Evolutionary conservation across 2,797 vertebrate genomes (phyloP), one percentile per base, ranked within the genome.

Genomic region (Buphagus erythrorhynchus): DNA sequence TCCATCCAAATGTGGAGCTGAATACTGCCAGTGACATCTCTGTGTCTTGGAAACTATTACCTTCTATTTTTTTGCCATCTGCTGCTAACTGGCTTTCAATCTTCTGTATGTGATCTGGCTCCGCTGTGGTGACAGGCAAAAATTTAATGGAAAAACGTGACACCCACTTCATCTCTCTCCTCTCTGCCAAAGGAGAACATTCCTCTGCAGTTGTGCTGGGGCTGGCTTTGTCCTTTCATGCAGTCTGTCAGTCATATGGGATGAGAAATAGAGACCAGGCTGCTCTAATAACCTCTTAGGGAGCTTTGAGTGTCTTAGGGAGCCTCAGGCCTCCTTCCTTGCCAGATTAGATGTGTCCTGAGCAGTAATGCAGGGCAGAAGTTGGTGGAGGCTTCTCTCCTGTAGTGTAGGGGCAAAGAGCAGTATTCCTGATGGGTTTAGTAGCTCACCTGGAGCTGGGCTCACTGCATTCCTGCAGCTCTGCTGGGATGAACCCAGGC

Each of bases 141-240:
- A 93, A 83, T 83, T 68, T 85, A 73, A 71, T 92, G 83, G 83
- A 82, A 93, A 82, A 95, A 95, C 49, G 33, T 90, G 93, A 62
- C 88, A 93, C 82, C 55, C 82, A 68, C 75, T 95, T 95, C 26
- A 78, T 96, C 80, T 90, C 54, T 84, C 79, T 65, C 59, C 33
- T 81, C 54, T 76, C 18, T 93, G 92, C 68, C 78, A 83, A 83
- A 81, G 59, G 38, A 65, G 57, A 87, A 26, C 43, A 43, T 75
- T 89, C 22, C 54, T 45, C 52, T 94, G 68, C 49, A 61, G 57
- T 59, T 5, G 5, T 1, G 2, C 67, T 17, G 40, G 71, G 42
- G 13, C 52, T 94, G 54, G 11, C 82, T 86, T 92, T 71, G 67
- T 92, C 81, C 54, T 89, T 93, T 74, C 35, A n/a, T 1, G 1